Evolutionary conservation across 2,888 invertebrate species (phyloP), one percentile per base, ranked within the genome.

Genomic region (Drosophila fulvimacula): DNA sequence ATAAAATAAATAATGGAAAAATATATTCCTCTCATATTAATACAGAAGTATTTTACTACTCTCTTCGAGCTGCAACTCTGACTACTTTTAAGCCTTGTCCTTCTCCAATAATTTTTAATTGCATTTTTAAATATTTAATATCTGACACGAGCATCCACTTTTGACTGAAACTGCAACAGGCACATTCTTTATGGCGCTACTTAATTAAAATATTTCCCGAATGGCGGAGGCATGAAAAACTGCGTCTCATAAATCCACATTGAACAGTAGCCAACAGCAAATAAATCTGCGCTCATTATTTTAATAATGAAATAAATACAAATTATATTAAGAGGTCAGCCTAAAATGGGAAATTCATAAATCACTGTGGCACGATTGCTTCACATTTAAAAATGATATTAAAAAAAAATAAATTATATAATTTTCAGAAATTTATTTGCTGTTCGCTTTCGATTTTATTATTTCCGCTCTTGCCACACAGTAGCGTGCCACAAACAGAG

Each of bases 301-400:
- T 71, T 58, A 72, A 77, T 85, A 70, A 76, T 75, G 84, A 82
- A 84, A 79, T 75, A 82, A 87, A 82, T 79, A 65, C 24, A 38
- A 59, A 49, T 59, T 65, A 36, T 63, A 69, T 68, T 62, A 77
- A 69, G 60, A 39, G 58, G 19, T 24, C 48, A 55, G 1, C 27
- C n/a, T 36, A 42, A 17, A 53, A 46, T 36, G 21, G 27, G 34
- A 57, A 38, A 10, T n/a, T 13, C 39, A 38, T 64, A 13, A 53
- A 48, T n/a, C n/a, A n/a, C n/a, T n/a, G n/a, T n/a, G n/a, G n/a
- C n/a, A n/a, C n/a, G n/a, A n/a, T n/a, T n/a, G n/a, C n/a, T n/a
- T n/a, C n/a, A n/a, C n/a, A n/a, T n/a, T n/a, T n/a, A n/a, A n/a
- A n/a, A n/a, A n/a, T n/a, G n/a, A n/a, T n/a, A n/a, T n/a, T n/a